A percentile compares a stretch with the other conserved stretches of the same genome.
Conservation (phyloP, 2,888 invertebrate species). For the Eristalis tenax region DNA sequence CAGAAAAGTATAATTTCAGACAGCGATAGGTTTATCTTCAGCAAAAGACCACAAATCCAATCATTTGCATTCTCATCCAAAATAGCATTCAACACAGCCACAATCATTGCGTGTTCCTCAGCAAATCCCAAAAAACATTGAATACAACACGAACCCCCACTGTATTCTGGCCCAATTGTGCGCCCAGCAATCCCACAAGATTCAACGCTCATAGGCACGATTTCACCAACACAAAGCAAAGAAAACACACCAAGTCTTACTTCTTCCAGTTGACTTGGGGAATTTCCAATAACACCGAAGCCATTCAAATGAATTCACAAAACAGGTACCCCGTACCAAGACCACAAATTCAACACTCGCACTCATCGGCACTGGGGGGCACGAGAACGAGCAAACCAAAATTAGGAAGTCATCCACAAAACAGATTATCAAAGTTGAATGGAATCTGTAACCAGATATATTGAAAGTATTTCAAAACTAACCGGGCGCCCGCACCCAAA, state of each 20-base stretch:
- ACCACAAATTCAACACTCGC: neutral
- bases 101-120: no score
- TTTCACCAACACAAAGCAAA: neutral
- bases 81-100: no score
- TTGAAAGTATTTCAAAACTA: neutral
- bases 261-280: neutral
- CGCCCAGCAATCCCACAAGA: no score
- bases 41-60: no score
- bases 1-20: no score
- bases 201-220: neutral
- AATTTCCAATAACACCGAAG: neutral
- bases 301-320: neutral
- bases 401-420: neutral
- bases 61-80: no score
- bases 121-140: neutral
- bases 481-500: neutral
- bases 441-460: slow-evolving; percentile 12
- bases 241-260: neutral
- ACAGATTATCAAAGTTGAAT: slow-evolving; percentile 8
- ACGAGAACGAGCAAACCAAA: neutral
- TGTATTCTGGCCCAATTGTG: neutral
- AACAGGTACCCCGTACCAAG: neutral
- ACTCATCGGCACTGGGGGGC: neutral
- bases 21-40: no score
- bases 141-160: neutral